phyloP scores from a whole-genome alignment of 2,113 vertebrate genomes.

The Tenrec ecaudatus region DNA sequence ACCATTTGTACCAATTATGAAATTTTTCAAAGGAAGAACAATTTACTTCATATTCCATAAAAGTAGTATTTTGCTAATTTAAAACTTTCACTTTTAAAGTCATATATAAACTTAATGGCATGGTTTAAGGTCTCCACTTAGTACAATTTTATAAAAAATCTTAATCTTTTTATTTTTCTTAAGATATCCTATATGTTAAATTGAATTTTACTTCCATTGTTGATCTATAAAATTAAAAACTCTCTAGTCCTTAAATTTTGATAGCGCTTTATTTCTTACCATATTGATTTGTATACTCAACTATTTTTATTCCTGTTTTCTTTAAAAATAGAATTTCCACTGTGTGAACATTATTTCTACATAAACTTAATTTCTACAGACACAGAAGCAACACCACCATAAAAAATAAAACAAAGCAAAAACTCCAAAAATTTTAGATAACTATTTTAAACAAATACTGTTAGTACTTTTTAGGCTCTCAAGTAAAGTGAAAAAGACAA shows the following conservation, averaged over 20 bases:
- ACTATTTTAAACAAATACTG: slow-evolving; percentile 60
- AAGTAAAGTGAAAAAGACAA: slow-evolving; percentile 55
- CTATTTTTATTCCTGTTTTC: slow-evolving; percentile 2
- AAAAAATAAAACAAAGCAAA: background rate
- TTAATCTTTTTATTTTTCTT: slow-evolving; percentile 10
- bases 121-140: background rate
- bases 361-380: background rate
- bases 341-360: background rate
- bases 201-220: slow-evolving; percentile 20
- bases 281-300: background rate
- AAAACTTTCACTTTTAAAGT: background rate
- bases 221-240: slow-evolving; percentile 39
- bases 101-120: too few relatives aligned
- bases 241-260: slow-evolving; percentile 36
- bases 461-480: slow-evolving; percentile 20
- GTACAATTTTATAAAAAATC: slow-evolving; percentile 48
- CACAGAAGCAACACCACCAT: background rate
- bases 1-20: slow-evolving; percentile 12
- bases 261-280: slow-evolving; percentile 9
- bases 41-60: slow-evolving; percentile 29
- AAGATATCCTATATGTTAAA: slow-evolving; percentile 32
- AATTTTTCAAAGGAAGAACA: slow-evolving; percentile 39
- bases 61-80: slow-evolving; percentile 24
- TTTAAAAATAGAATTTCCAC: slow-evolving; percentile 49
- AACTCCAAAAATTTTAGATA: slow-evolving; percentile 46